Percentiles rank a stretch among this genome's conserved stretches.
phyloP scores from a whole-genome alignment of 92 coral and sea anemone species.

The Paramuricea clavata region DNA sequence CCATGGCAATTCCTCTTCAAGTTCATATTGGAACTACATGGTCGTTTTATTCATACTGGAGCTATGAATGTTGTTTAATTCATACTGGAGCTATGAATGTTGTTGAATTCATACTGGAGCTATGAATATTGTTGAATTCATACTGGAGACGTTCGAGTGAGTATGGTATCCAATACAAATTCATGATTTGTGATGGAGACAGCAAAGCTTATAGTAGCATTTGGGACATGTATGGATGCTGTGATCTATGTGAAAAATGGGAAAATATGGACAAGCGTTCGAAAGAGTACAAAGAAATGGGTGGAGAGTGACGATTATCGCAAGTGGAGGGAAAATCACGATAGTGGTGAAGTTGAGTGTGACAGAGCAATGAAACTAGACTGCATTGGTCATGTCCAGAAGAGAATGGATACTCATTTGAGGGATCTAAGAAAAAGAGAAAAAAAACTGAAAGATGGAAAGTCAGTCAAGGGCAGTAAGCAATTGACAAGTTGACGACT shows the following conservation, averaged over 20 bases:
- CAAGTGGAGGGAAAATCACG: conserved; percentile 45
- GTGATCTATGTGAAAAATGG: conserved; percentile 56
- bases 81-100: too few species aligned
- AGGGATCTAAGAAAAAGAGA: conserved; percentile 4
- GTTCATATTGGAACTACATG: too few species aligned
- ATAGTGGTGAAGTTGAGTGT: conserved; percentile 43
- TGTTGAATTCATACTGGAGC: too few species aligned
- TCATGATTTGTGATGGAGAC: conserved; percentile 67
- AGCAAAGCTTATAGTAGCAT: conserved; percentile 41
- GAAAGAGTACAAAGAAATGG: conserved; percentile 55
- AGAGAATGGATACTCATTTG: background rate
- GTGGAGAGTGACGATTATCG: conserved; percentile 26
- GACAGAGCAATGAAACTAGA: conserved; percentile 58
- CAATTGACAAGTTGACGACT: conserved; percentile 17
- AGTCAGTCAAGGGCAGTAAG: conserved; percentile 51
- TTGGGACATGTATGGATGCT: conserved; percentile 57
- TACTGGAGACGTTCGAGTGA: conserved; percentile 32
- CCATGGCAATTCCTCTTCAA: too few species aligned
- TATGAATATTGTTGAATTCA: too few species aligned
- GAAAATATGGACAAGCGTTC: conserved; percentile 51
- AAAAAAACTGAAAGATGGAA: conserved; percentile 46
- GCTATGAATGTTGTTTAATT: too few species aligned
- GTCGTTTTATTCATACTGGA: too few species aligned
- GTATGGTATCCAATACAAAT: conserved; percentile 49
- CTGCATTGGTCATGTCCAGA: conserved; percentile 47